phyloP scores from a whole-genome alignment of 2,888 invertebrate species.

The Epiperipatus broadwayi region DNA sequence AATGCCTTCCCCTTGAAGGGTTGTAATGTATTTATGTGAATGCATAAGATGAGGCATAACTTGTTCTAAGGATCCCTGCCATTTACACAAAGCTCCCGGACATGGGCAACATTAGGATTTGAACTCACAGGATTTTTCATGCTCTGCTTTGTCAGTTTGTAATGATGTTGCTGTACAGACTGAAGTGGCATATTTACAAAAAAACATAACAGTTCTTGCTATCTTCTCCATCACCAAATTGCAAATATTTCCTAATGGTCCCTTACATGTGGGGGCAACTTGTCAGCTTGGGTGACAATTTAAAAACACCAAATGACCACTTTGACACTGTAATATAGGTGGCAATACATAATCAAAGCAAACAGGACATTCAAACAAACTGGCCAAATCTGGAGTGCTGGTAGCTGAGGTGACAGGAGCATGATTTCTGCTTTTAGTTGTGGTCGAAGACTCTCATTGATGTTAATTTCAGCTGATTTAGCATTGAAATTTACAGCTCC shows the following conservation, averaged over 20 bases:
- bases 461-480: no score
- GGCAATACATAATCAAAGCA: no score
- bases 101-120: conserved; percentile 36
- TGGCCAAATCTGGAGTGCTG: no score
- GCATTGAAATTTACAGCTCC: no score
- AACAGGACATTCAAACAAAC: no score
- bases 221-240: conserved; percentile 39
- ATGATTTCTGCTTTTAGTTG: no score
- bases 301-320: conserved; percentile 35
- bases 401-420: no score
- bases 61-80: conserved; percentile 37
- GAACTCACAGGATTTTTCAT: conserved; percentile 35
- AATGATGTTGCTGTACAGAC: conserved; percentile 30
- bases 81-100: conserved; percentile 36
- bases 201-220: conserved; percentile 33
- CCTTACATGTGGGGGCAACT: conserved; percentile 35
- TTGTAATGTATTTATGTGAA: no score
- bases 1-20: conserved; percentile 36
- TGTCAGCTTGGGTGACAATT: conserved; percentile 33
- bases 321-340: no score
- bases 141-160: conserved; percentile 33
- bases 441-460: no score
- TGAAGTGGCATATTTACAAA: conserved; percentile 33
- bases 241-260: conserved; percentile 33
- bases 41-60: no score